These are phyloP conservation scores for Autographa pulchrina DNA, from an alignment of 2,888 invertebrate genomes.

Conservation along the genomic window DNA sequence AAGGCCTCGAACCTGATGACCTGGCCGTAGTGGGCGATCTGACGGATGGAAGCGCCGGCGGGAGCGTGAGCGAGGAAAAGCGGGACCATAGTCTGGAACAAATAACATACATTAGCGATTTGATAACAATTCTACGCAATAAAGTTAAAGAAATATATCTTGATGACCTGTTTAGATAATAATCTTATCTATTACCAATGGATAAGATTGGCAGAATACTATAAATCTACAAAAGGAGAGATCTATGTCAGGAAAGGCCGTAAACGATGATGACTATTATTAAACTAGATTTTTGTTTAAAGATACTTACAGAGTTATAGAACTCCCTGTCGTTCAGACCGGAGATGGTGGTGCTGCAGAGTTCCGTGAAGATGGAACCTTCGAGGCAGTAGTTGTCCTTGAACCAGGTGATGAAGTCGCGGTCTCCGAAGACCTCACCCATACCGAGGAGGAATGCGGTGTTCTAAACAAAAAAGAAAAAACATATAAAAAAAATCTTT, in stretches of 20 bases:
- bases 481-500: not conserved
- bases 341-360: slow-evolving; percentile 44
- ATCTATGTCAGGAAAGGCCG: too few relatives aligned
- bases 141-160: not conserved
- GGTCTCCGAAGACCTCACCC: slow-evolving; percentile 67
- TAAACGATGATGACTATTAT: too few relatives aligned
- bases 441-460: slow-evolving; percentile 62
- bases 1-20: slow-evolving; percentile 65
- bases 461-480: slow-evolving; percentile 52
- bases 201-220: not conserved
- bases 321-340: slow-evolving; percentile 38
- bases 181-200: too few relatives aligned
- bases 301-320: slow-evolving; percentile 64
- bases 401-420: slow-evolving; percentile 57
- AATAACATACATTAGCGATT: not conserved
- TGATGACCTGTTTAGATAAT: too few relatives aligned
- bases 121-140: not conserved
- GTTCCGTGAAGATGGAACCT: slow-evolving; percentile 31
- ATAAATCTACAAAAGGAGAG: too few relatives aligned
- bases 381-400: slow-evolving; percentile 43
- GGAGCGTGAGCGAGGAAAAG: slow-evolving; percentile 71
- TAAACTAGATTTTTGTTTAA: not conserved
- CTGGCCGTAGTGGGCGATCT: slow-evolving; percentile 74
- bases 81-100: slow-evolving; percentile 73
- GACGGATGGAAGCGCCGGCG: slow-evolving; percentile 72